Evolutionary conservation across 2,888 invertebrate species (phyloP).

Genomic region (Volucella inflata): DNA sequence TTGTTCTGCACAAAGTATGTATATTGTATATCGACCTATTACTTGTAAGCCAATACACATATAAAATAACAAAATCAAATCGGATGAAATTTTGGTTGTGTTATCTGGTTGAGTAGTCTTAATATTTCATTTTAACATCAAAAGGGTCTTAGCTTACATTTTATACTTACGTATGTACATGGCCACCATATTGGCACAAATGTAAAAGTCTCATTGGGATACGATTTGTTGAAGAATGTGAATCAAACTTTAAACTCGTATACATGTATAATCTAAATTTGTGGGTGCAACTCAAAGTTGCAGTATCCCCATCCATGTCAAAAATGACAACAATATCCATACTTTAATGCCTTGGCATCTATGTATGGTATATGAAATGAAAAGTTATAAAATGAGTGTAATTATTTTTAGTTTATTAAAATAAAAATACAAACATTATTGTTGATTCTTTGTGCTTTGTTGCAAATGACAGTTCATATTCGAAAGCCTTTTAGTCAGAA

Average conservation of each 20-base stretch:
- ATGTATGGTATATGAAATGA: conserved; percentile 16
- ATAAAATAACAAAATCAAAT: conserved; percentile 3
- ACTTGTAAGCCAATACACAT: conserved; percentile 1
- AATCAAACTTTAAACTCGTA: conserved; percentile 5
- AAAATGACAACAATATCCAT: conserved; percentile 16
- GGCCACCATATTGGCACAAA: background rate
- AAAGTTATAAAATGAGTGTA: background rate
- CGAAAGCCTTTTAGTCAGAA: too few species aligned
- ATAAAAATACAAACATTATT: too few species aligned
- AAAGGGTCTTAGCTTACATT: background rate
- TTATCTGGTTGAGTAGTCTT: background rate
- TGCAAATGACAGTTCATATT: too few species aligned
- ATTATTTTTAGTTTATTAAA: too few species aligned
- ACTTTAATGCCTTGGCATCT: conserved; percentile 16
- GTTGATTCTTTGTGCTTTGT: too few species aligned
- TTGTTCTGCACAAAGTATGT: conserved; percentile 20
- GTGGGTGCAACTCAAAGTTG: background rate
- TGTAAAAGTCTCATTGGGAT: conserved; percentile 1
- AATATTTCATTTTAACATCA: background rate
- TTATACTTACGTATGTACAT: too few species aligned
- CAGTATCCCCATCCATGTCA: conserved; percentile 18
- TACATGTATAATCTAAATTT: background rate
- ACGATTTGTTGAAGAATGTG: background rate
- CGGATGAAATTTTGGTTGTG: conserved; percentile 19
- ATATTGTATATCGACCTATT: background rate